Percentiles rank a stretch among this genome's conserved stretches.
phyloP scores from a whole-genome alignment of 2,888 invertebrate species.

The Ophion costatus region DNA sequence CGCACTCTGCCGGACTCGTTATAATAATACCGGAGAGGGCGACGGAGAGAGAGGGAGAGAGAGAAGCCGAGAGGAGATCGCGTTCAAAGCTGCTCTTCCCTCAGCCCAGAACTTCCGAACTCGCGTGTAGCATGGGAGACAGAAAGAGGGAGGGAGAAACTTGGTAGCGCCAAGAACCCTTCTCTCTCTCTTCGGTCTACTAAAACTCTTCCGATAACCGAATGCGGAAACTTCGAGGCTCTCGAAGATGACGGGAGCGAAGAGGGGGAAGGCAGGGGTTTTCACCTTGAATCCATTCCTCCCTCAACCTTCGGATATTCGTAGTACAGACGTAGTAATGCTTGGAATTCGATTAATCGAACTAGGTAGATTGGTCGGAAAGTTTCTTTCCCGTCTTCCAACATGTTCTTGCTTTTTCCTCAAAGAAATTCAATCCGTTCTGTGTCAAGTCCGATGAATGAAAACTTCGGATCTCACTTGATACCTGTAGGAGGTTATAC shows the following conservation, averaged over 20 bases:
- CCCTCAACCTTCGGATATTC: conserved; percentile 7
- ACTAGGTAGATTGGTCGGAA: conserved; percentile 42
- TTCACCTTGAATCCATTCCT: conserved; percentile 54
- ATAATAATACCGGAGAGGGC: conserved; percentile 31
- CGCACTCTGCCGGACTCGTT: conserved; percentile 32
- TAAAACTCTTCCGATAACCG: conserved; percentile 64
- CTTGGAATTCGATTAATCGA: conserved; percentile 61
- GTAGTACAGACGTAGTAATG: conserved; percentile 53
- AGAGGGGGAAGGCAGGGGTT: background rate
- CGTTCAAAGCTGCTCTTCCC: conserved; percentile 50
- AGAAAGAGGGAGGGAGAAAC: conserved; percentile 16
- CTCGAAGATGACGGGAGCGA: conserved; percentile 20
- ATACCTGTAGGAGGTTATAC: background rate
- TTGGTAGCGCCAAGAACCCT: background rate
- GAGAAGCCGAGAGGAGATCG: conserved; percentile 29
- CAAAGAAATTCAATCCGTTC: background rate
- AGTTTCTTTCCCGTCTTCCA: conserved; percentile 20
- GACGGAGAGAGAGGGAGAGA: conserved; percentile 15
- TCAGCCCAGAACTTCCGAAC: conserved; percentile 57
- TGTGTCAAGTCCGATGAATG: conserved; percentile 1
- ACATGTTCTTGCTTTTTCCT: background rate
- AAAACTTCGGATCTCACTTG: background rate
- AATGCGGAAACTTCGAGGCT: conserved; percentile 62
- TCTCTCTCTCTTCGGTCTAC: conserved; percentile 48
- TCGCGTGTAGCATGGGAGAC: conserved; percentile 14